These are phyloP conservation scores for Phortica okadai DNA, from an alignment of 2,888 invertebrate genomes.

Conservation along the genomic window DNA sequence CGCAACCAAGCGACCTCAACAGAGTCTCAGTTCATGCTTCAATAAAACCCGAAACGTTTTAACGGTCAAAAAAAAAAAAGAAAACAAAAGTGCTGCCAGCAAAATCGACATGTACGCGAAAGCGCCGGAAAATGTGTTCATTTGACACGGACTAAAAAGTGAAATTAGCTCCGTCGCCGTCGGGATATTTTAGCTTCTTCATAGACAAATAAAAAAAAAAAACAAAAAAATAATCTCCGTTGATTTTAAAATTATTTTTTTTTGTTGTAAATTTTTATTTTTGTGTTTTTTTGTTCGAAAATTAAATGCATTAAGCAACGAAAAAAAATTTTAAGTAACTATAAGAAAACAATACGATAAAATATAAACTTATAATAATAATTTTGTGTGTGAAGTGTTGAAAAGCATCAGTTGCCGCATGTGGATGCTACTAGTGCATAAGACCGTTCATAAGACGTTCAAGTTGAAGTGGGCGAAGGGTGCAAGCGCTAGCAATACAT, in stretches of 20 bases:
- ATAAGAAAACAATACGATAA: constrained; percentile 25
- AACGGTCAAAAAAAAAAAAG: background rate
- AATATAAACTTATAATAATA: constrained; percentile 7
- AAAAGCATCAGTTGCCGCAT: constrained; percentile 69
- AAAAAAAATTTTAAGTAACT: constrained; percentile 22
- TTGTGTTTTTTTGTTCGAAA: constrained; percentile 35
- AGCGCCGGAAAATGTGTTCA: constrained; percentile 64
- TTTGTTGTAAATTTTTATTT: constrained; percentile 33
- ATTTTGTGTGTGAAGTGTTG: constrained; percentile 10
- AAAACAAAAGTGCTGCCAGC: background rate
- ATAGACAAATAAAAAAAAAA: constrained; percentile 19
- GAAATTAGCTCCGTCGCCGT: background rate
- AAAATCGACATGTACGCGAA: constrained; percentile 56
- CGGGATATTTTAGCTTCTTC: background rate
- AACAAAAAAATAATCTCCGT: background rate
- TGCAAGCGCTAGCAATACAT: background rate
- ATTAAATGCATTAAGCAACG: constrained; percentile 3
- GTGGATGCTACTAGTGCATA: constrained; percentile 68
- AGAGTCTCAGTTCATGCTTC: background rate
- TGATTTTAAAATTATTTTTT: constrained; percentile 25
- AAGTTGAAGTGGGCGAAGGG: constrained; percentile 56
- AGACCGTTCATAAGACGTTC: constrained; percentile 56
- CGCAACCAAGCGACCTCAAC: background rate
- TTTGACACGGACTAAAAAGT: constrained; percentile 68
- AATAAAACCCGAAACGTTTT: background rate